Evolutionary conservation across 2,888 invertebrate species (phyloP), one percentile per base, ranked within the genome.

Genomic region (Bombylius major): DNA sequence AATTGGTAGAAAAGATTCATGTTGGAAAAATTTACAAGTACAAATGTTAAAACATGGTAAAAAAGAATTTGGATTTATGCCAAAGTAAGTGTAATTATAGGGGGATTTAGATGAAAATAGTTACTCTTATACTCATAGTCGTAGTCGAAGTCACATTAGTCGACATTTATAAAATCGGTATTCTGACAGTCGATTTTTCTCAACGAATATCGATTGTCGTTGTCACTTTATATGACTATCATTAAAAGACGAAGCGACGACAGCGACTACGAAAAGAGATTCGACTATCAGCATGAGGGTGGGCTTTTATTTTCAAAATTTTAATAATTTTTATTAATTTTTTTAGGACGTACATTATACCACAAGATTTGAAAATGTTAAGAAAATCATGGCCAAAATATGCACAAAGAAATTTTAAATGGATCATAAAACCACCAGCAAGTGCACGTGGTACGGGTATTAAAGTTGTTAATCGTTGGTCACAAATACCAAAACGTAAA

Each of bases 371-470:
- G 62, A 87, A 88, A 66, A 72, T 82, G 58, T 76, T 98, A 63
- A 87, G 90, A 61, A 83, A 88, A 58, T 85, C 87, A 5, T 95
- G 97, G 92, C 89, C 92, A 53, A 86, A 85, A 65, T 78, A 81
- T 60, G 82, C 82, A 1, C 84, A 85, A 1, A 82, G 82, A 60
- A 82, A 86, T 62, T 88, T 89, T 64, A 89, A 84, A 69, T 96
- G 97, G 91, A 98, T 98, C 65, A 86, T 98, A 6, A 98, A 98
- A 72, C 98, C 98, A 52, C 98, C 98, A 1, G 98, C 98, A 0
- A 94, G 95, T 51, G 98, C 99, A 0, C 81, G 98, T 48, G 99
- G 98, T 6, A 89, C 90, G 0, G 99, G 99, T 8, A 97, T 99
- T 65, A 86, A 86, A 67, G 95, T 99, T 33, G 89, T 98, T 5